phyloP scores from a whole-genome alignment of 2,113 vertebrate genomes.

The Mobula birostris region DNA sequence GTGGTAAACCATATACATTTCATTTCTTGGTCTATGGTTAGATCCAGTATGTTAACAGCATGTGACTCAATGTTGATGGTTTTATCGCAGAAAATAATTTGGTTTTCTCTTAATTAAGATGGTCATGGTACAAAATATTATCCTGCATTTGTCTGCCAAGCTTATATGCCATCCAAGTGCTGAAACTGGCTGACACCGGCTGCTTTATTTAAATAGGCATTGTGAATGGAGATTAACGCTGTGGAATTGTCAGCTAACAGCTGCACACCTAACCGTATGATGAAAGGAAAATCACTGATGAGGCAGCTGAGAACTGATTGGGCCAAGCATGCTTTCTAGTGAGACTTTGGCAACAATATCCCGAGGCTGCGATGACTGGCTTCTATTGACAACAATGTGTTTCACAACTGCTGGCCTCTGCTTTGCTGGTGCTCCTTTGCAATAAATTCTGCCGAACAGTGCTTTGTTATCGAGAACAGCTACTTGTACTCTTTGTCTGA shows the following conservation, averaged over 20 bases:
- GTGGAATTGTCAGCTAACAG: not conserved
- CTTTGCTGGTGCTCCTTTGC: not conserved
- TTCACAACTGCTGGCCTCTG: not conserved
- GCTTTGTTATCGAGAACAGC: not conserved
- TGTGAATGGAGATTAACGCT: not conserved
- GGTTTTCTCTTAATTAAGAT: not conserved
- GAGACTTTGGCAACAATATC: not conserved
- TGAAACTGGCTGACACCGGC: not conserved
- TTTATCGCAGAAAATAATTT: not conserved
- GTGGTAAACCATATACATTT: too few relatives aligned
- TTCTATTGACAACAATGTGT: not conserved
- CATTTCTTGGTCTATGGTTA: not conserved
- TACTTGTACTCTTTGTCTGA: not conserved
- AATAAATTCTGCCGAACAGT: not conserved
- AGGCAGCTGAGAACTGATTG: not conserved
- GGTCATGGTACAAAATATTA: not conserved
- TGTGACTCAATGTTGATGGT: not conserved
- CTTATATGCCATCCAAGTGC: not conserved
- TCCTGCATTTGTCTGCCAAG: not conserved
- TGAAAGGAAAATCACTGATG: too few relatives aligned
- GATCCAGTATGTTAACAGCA: not conserved
- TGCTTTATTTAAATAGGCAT: not conserved
- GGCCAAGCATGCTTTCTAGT: not conserved
- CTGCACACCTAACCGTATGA: not conserved
- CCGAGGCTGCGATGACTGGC: not conserved